Conservation (phyloP, 2,113 vertebrate genomes). For the Siphamia tubifer region DNA sequence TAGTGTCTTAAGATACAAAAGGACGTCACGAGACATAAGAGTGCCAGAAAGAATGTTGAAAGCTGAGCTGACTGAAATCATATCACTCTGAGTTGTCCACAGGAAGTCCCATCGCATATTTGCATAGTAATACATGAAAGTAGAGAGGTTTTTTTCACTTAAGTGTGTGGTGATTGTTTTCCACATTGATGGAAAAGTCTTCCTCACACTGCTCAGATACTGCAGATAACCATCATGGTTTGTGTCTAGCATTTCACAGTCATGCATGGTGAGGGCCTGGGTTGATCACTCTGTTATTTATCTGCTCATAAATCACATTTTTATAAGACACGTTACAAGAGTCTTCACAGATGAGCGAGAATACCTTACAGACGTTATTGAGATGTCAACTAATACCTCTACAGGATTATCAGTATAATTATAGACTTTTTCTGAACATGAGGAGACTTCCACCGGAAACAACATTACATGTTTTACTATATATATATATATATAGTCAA, state of each 20-base stretch:
- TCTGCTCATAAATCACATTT: slow-evolving; percentile 53
- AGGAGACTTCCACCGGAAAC: too few relatives aligned
- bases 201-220: neutral
- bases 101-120: too few relatives aligned
- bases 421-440: neutral
- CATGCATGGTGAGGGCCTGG: neutral
- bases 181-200: neutral
- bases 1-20: neutral
- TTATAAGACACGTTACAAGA: slow-evolving; percentile 52
- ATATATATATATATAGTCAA: too few relatives aligned
- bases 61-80: neutral
- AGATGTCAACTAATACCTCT: slow-evolving; percentile 37
- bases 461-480: too few relatives aligned
- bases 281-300: slow-evolving; percentile 29
- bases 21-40: neutral
- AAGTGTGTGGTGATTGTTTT: neutral
- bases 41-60: too few relatives aligned
- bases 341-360: slow-evolving; percentile 1
- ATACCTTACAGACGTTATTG: slow-evolving; percentile 27
- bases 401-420: slow-evolving; percentile 39
- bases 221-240: neutral
- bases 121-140: neutral
- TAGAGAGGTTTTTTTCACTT: neutral
- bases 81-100: neutral
- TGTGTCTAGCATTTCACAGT: slow-evolving; percentile 1